Percentiles rank a stretch among this genome's conserved stretches.
These are phyloP conservation scores for Watsonalla cultraria DNA, from an alignment of 2,888 invertebrate species.

Conservation along the genomic window DNA sequence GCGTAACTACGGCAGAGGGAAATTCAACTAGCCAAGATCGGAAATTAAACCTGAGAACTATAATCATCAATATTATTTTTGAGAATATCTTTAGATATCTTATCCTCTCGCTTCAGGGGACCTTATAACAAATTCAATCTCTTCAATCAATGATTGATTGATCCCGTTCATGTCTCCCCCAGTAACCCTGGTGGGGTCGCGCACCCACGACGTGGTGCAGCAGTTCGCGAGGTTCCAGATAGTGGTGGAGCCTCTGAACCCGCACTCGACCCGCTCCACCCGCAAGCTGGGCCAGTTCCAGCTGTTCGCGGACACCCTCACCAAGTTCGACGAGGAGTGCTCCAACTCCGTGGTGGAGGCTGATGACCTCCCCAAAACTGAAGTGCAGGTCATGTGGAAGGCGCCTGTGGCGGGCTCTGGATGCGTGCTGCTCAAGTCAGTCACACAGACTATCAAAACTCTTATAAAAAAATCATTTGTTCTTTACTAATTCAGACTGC, in stretches of 20 bases:
- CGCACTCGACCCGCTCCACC: conserved; percentile 47
- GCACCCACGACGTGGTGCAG: conserved; percentile 81
- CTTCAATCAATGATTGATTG: too few species aligned
- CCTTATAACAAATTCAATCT: background rate
- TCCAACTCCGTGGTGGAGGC: conserved; percentile 90
- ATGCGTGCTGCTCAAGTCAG: conserved; percentile 90
- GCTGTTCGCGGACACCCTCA: conserved; percentile 77
- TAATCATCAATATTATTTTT: too few species aligned
- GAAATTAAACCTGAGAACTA: too few species aligned
- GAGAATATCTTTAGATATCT: too few species aligned
- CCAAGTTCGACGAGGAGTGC: conserved; percentile 88
- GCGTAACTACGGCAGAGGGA: too few species aligned
- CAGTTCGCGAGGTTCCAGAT: conserved; percentile 90
- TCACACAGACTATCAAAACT: conserved; percentile 12
- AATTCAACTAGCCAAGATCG: too few species aligned
- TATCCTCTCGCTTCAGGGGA: too few species aligned
- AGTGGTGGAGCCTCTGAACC: conserved; percentile 82
- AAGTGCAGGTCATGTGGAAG: conserved; percentile 93
- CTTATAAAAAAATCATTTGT: background rate
- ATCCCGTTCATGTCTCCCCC: conserved; percentile 5
- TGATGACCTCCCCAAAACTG: conserved; percentile 88
- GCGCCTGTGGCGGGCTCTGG: conserved; percentile 91
- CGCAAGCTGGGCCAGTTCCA: conserved; percentile 68
- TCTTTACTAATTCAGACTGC: too few species aligned
- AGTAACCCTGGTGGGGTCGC: conserved; percentile 84